These are phyloP conservation scores for Poeciliopsis turneri DNA, from an alignment of 2,797 vertebrate genomes.

Conservation along the genomic window DNA sequence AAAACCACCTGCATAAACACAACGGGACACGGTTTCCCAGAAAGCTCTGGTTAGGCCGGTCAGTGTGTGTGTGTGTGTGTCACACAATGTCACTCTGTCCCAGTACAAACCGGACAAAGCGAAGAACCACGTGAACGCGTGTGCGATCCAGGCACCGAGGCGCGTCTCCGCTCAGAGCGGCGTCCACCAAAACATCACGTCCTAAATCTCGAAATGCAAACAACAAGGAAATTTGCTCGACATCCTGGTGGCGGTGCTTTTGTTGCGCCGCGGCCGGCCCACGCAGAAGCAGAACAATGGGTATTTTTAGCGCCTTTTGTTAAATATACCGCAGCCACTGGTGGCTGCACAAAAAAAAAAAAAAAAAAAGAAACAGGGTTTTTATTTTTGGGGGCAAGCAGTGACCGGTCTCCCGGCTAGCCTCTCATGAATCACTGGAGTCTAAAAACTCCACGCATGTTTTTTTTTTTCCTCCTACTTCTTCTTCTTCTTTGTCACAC, in stretches of 20 bases:
- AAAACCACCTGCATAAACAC: background rate
- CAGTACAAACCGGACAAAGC: background rate
- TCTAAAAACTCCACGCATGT: conserved; percentile 27
- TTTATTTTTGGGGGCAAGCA: conserved; percentile 25
- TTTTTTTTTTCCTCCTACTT: background rate
- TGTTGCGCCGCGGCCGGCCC: conserved; percentile 54
- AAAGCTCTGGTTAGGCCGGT: background rate
- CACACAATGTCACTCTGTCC: too few species aligned
- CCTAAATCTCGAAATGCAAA: conserved; percentile 31
- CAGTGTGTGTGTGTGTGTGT: background rate
- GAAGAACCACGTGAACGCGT: background rate
- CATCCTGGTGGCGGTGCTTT: conserved; percentile 64
- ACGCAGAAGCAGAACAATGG: conserved; percentile 65
- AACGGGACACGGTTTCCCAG: background rate
- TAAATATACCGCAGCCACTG: conserved; percentile 57
- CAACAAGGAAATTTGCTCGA: conserved; percentile 56
- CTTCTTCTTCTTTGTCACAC: conserved; percentile 16
- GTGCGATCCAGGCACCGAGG: background rate
- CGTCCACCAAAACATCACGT: conserved; percentile 48
- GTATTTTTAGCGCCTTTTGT: conserved; percentile 70
- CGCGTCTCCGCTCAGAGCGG: background rate
- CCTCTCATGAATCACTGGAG: conserved; percentile 34
- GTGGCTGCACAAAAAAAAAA: conserved; percentile 6
- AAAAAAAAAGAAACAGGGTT: conserved; percentile 45
- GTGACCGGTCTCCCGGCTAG: conserved; percentile 6